Percentiles rank a stretch among this genome's conserved stretches.
Evolutionary conservation across 1,140 invertebrate genomes (phyloP).

Genomic region (Scaptomyza pallida): DNA sequence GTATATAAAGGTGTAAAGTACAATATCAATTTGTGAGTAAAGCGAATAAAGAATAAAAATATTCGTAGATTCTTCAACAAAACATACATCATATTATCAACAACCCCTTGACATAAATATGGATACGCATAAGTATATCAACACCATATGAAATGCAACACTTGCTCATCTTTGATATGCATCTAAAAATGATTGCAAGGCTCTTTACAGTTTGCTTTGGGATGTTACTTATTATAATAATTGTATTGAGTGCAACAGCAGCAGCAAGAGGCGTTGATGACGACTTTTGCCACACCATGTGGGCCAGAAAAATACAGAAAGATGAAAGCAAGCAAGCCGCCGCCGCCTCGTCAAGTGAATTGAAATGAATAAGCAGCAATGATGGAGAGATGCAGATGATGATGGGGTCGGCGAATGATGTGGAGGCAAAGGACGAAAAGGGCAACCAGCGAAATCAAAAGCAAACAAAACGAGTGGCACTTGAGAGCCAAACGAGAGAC

Average conservation of each 20-base stretch:
- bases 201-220: background rate
- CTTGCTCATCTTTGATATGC: conserved; percentile 62
- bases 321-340: conserved; percentile 59
- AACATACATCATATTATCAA: no score
- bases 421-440: conserved; percentile 35
- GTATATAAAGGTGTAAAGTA: no score
- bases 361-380: conserved; percentile 70
- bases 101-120: background rate
- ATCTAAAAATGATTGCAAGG: conserved; percentile 41
- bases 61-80: no score
- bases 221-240: conserved; percentile 45
- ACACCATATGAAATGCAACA: conserved; percentile 32
- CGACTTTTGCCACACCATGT: conserved; percentile 69
- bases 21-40: no score
- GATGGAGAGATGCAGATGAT: conserved; percentile 11
- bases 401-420: background rate
- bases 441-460: conserved; percentile 40
- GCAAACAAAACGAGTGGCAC: conserved; percentile 78
- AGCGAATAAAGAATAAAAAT: no score
- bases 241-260: conserved; percentile 58
- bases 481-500: conserved; percentile 41
- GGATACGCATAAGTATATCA: background rate
- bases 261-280: conserved; percentile 11
- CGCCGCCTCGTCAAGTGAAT: conserved; percentile 51
- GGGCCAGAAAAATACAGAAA: conserved; percentile 42